phyloP scores from a whole-genome alignment of 2,888 invertebrate species.

The Limenitis camilla region DNA sequence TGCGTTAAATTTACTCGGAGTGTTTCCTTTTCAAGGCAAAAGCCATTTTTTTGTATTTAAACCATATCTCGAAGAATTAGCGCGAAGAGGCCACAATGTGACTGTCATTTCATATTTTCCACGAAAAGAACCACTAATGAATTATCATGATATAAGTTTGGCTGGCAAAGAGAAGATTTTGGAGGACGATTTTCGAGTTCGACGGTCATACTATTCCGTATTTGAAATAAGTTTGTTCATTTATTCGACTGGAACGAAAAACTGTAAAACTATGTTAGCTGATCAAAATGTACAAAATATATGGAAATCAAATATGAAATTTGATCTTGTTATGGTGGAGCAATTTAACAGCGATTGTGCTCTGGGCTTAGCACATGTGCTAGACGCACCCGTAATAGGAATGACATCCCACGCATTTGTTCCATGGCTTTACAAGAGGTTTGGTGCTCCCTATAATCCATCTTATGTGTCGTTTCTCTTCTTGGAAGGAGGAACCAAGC shows the following conservation, averaged over 20 bases:
- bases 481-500: conserved; percentile 54
- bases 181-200: conserved; percentile 16
- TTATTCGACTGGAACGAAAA: conserved; percentile 14
- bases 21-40: conserved; percentile 78
- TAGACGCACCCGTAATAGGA: conserved; percentile 76
- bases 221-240: conserved; percentile 15
- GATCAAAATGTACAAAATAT: conserved; percentile 51
- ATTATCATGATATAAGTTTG: conserved; percentile 76
- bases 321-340: conserved; percentile 80
- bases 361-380: conserved; percentile 76
- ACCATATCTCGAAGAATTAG: conserved; percentile 74
- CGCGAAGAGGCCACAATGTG: conserved; percentile 76
- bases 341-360: conserved; percentile 83
- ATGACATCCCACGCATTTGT: conserved; percentile 73
- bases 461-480: conserved; percentile 72
- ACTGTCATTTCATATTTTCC: conserved; percentile 80
- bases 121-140: conserved; percentile 49
- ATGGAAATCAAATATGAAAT: conserved; percentile 58
- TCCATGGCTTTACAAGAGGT: conserved; percentile 74
- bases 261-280: conserved; percentile 46
- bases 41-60: conserved; percentile 80
- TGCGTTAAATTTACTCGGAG: conserved; percentile 71
- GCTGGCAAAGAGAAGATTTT: conserved; percentile 33
- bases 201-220: conserved; percentile 12
- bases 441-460: conserved; percentile 74